Conservation (phyloP, 2,113 vertebrate species). For the Lontra canadensis region DNA sequence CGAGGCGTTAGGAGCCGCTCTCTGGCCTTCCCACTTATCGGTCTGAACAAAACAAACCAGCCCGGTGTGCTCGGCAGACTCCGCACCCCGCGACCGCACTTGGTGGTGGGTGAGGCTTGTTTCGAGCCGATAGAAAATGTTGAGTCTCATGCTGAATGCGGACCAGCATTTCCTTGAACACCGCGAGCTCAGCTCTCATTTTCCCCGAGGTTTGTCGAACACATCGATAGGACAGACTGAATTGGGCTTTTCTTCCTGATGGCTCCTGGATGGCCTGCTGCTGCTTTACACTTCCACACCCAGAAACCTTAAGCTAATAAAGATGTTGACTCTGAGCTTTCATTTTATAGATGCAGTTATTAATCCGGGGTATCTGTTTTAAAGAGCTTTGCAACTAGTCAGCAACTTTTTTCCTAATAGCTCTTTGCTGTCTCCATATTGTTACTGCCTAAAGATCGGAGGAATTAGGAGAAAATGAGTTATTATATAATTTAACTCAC, state of each 20-base stretch:
- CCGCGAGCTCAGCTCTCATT: background rate
- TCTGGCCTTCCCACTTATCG: background rate
- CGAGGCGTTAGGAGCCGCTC: background rate
- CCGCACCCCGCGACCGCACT: background rate
- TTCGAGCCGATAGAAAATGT: background rate
- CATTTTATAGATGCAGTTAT: conserved; percentile 2
- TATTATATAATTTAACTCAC: background rate
- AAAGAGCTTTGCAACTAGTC: background rate
- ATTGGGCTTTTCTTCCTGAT: conserved; percentile 23
- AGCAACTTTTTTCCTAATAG: conserved; percentile 24
- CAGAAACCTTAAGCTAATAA: conserved; percentile 54
- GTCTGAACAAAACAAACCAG: conserved; percentile 21
- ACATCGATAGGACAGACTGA: background rate
- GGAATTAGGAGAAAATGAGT: background rate
- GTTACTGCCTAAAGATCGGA: background rate
- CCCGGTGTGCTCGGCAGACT: background rate
- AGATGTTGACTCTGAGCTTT: conserved; percentile 30
- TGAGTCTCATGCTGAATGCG: background rate
- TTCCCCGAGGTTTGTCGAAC: background rate
- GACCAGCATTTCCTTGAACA: background rate
- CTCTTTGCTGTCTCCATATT: background rate
- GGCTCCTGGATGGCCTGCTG: background rate
- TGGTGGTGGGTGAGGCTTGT: background rate
- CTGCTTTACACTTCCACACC: conserved; percentile 29
- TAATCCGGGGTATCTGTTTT: background rate